Evolutionary conservation across 2,888 invertebrate species (phyloP).

Genomic region (Volucella bombylans): DNA sequence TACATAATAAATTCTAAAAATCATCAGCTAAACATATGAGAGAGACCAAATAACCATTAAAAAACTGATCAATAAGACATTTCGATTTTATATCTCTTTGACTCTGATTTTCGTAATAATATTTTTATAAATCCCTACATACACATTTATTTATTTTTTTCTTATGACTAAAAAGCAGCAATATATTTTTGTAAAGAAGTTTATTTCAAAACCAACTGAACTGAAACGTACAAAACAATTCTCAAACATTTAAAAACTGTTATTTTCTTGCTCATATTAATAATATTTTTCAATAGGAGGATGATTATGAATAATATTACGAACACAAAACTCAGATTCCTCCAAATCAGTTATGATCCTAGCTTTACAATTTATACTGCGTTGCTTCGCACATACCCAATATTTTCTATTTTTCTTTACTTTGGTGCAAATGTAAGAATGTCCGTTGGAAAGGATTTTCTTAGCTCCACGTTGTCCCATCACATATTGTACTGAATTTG

Average conservation of each 20-base stretch:
- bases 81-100: too few species aligned
- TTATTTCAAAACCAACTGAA: not conserved
- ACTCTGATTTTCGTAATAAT: too few species aligned
- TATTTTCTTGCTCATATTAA: not conserved
- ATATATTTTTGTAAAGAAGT: too few species aligned
- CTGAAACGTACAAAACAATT: not conserved
- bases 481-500: constrained; percentile 75
- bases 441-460: constrained; percentile 78
- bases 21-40: too few species aligned
- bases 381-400: constrained; percentile 80
- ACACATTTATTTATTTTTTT: too few species aligned
- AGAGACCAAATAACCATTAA: too few species aligned
- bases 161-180: too few species aligned
- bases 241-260: not conserved
- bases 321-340: constrained; percentile 76
- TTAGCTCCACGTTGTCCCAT: constrained; percentile 79
- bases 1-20: too few species aligned
- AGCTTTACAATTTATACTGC: constrained; percentile 79
- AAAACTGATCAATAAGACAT: too few species aligned
- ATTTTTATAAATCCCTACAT: too few species aligned
- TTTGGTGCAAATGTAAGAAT: constrained; percentile 79
- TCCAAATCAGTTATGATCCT: constrained; percentile 78
- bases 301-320: constrained; percentile 79
- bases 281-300: constrained; percentile 37
- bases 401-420: constrained; percentile 78